Evolutionary conservation across 2,888 invertebrate species (phyloP), one percentile per base, ranked within the genome.

Genomic region (Venustoraphidia nigricollis): DNA sequence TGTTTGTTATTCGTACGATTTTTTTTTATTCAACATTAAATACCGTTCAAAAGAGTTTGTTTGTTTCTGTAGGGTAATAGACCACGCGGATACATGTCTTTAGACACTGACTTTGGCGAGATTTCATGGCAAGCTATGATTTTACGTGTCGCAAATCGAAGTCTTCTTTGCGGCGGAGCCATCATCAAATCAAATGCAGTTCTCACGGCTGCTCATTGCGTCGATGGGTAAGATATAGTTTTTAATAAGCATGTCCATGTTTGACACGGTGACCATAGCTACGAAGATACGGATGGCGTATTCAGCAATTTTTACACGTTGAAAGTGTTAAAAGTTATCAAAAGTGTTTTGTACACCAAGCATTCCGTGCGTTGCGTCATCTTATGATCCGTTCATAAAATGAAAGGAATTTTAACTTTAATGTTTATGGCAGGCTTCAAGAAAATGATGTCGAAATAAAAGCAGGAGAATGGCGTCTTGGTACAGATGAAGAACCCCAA

Each of bases 61-160:
- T 17, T 17, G 27, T 27, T 27, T 27, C 27, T 55, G 45, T 51
- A 60, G 72, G 68, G 71, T 45, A 67, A 69, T 43, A 69, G 67
- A 52, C 77, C 78, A 0, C 66, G 64, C 53, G 79, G 78, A 34
- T 57, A 58, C 37, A 62, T 62, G 34, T 62, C 66, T 43, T 61
- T 75, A 41, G 81, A 83, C 50, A 78, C 78, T 1, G 77, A 77
- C 60, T 87, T 88, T 62, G 86, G 80, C 1, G 87, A 88, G 67
- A 86, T 87, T 58, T 85, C 89, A 50, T 89, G 89, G 89, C 88
- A 89, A 63, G 87, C 85, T 1, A 86, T 89, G 83, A 71, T 89
- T 1, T 66, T 87, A 11, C 73, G 81, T 14, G 80, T 81, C 57
- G 75, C 78, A 1, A 81, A 83, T 61, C 77, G 76, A 57, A 77